Evolutionary conservation across 2,888 invertebrate species (phyloP).

Genomic region (Oxyteleia sp.): DNA sequence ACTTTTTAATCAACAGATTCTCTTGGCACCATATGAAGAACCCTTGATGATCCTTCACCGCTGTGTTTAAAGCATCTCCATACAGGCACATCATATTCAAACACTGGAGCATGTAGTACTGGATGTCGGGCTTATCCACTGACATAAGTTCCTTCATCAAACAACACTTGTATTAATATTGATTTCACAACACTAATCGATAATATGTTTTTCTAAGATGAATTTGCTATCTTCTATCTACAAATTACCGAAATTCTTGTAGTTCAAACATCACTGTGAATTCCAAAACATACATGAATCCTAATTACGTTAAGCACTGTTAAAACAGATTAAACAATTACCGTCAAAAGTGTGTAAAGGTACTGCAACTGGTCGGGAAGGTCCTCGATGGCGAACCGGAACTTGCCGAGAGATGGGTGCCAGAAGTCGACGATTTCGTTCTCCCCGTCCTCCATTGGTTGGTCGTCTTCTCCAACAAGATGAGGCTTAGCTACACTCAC

Average conservation of each 20-base stretch:
- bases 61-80: slow-evolving; percentile 96
- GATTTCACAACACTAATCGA: neutral
- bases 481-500: slow-evolving; percentile 93
- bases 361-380: slow-evolving; percentile 97
- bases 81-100: slow-evolving; percentile 96
- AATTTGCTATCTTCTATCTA: neutral
- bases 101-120: slow-evolving; percentile 97
- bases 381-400: slow-evolving; percentile 96
- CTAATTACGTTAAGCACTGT: slow-evolving; percentile 1
- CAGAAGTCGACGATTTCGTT: slow-evolving; percentile 95
- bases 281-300: slow-evolving; percentile 27
- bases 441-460: slow-evolving; percentile 91
- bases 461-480: slow-evolving; percentile 92
- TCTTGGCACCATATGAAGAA: slow-evolving; percentile 99
- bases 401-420: slow-evolving; percentile 97
- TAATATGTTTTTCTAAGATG: neutral
- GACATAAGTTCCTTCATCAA: slow-evolving; percentile 91
- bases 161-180: slow-evolving; percentile 27
- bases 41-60: slow-evolving; percentile 95
- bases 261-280: slow-evolving; percentile 51
- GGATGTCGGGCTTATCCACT: slow-evolving; percentile 95
- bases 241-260: slow-evolving; percentile 41
- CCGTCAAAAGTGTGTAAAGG: slow-evolving; percentile 96
- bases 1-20: slow-evolving; percentile 97
- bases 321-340: slow-evolving; percentile 81